Evolutionary conservation across 2,797 vertebrate genomes (phyloP), one percentile per base, ranked within the genome.

Genomic region (Rhynchonycteris naso): DNA sequence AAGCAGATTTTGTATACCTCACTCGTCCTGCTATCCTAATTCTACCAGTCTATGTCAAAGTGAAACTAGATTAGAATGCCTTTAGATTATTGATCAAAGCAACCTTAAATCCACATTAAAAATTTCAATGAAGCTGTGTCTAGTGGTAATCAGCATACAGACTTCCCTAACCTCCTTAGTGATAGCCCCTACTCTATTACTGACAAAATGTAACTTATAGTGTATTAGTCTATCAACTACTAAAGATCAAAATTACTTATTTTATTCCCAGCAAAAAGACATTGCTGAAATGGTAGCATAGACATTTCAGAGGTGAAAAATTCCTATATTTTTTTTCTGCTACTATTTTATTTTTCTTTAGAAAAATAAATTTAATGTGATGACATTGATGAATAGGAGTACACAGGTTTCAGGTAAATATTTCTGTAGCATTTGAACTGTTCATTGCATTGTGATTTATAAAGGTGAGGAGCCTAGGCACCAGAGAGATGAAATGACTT

Each of bases 71-170:
- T 76, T 38, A 78, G 35, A 54, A 21, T 13, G 22, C 19, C 58
- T 90, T 94, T 93, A n/a, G 63, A 82, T 76, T 19, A 80, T 0
- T 8, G 52, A 81, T 26, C 47, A 69, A 88, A 93, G 71, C 28
- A 85, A 90, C 13, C 68, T 80, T 68, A 87, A 72, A 93, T 69
- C 52, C 65, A 89, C 85, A 78, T 54, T 38, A 65, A 59, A 79
- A 47, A 66, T 56, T 69, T 38, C 12, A 38, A 24, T 69, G 35
- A 69, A 69, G 21, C 35, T 69, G 21, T 24, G 38, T 69, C 24
- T 14, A 69, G 68, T 38, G 35, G 18, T 69, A 88, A 74, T 22
- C 65, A 86, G 10, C 61, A 59, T 72, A 84, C 7, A 61, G 76
- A 33, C 50, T 61, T 90, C 47, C 26, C 85, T 72, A 66, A 66